Evolutionary conservation across 1,140 invertebrate genomes (phyloP).

Genomic region (Drosophila melanica): DNA sequence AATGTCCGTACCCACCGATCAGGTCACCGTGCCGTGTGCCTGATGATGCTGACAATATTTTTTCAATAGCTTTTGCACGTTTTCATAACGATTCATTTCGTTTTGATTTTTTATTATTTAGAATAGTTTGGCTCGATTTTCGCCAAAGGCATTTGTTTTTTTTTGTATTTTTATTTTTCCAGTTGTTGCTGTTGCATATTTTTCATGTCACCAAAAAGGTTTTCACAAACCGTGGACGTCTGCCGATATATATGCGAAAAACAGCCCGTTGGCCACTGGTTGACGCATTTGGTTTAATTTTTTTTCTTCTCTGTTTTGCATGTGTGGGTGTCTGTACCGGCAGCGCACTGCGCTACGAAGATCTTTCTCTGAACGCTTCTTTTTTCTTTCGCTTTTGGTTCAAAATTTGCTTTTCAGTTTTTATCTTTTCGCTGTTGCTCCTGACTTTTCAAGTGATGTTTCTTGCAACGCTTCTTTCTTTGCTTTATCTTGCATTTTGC

Average conservation of each 20-base stretch:
- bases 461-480: background rate
- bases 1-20: background rate
- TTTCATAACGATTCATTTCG: constrained; percentile 65
- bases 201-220: constrained; percentile 80
- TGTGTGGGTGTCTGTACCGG: background rate
- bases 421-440: no score
- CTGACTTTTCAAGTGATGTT: background rate
- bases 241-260: constrained; percentile 39
- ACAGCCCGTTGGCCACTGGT: constrained; percentile 8
- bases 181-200: constrained; percentile 61
- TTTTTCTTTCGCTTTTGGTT: background rate
- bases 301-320: constrained; percentile 15
- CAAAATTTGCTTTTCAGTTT: no score
- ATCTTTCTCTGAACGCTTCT: background rate
- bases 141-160: background rate
- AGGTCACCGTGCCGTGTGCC: constrained; percentile 5
- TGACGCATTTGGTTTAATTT: background rate
- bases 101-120: constrained; percentile 82
- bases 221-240: constrained; percentile 44
- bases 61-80: constrained; percentile 66
- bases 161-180: no score
- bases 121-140: constrained; percentile 42
- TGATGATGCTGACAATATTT: constrained; percentile 71
- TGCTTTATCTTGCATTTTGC: no score
- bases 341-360: background rate